Percentiles rank a stretch among this genome's conserved stretches.
Evolutionary conservation across 2,113 vertebrate genomes (phyloP).

Genomic region (Brachyhypopomus occidentalis): DNA sequence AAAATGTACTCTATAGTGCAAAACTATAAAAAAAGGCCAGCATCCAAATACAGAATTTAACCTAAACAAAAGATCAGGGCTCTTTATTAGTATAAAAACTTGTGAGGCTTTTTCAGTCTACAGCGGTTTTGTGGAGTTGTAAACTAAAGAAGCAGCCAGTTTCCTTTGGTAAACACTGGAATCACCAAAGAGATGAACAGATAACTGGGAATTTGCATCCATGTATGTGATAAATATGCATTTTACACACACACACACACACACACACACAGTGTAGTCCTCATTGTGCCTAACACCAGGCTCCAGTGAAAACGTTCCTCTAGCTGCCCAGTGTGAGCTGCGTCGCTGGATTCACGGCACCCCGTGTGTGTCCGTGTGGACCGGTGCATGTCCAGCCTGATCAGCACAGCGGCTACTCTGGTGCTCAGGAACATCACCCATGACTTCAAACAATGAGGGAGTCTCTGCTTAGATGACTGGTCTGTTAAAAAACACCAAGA

Average conservation of each 20-base stretch:
- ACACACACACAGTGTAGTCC: neutral
- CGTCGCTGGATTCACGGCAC: slow-evolving; percentile 12
- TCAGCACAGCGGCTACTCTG: slow-evolving; percentile 43
- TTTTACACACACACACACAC: slow-evolving; percentile 29
- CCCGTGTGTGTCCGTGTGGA: slow-evolving; percentile 26
- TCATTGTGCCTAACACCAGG: slow-evolving; percentile 1
- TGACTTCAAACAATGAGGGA: slow-evolving; percentile 74
- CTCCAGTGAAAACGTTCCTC: slow-evolving; percentile 3
- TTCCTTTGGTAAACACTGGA: neutral
- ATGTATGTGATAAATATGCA: neutral
- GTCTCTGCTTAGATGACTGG: slow-evolving; percentile 74
- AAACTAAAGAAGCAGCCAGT: neutral
- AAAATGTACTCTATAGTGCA: slow-evolving; percentile 61
- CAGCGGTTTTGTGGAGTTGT: neutral
- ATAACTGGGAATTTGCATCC: neutral
- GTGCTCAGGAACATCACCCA: neutral
- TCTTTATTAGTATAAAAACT: neutral
- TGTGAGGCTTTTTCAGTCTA: slow-evolving; percentile 7
- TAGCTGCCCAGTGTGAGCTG: slow-evolving; percentile 2
- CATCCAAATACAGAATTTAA: slow-evolving; percentile 48
- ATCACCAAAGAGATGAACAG: neutral
- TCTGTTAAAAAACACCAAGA: slow-evolving; percentile 76
- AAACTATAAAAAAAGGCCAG: slow-evolving; percentile 39
- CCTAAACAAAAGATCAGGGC: slow-evolving; percentile 23
- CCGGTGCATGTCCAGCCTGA: slow-evolving; percentile 47